Base-by-base conservation (phyloP, 2,797 vertebrate genomes). In the Salmo trutta region DNA sequence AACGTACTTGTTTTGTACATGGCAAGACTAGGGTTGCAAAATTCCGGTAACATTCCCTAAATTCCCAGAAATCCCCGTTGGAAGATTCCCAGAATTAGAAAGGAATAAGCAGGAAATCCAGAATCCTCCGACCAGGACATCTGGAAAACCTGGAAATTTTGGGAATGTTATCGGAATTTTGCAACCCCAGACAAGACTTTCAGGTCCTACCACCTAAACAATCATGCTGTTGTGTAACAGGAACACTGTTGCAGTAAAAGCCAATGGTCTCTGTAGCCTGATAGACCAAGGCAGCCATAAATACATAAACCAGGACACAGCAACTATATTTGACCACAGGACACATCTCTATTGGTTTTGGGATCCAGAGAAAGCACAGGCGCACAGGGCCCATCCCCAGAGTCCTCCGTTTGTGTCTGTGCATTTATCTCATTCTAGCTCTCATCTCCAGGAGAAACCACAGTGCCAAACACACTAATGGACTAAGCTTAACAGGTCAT, bases 301-400 rank as follows among this genome's bases (percentile, higher is more conserved):
- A 85, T 52, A 73, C 79, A 91, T 86, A 65, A 88, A 87, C 79
- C 79, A 76, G 85, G 72, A 78, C 85, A 79, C 80, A 77, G 81
- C 53, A 59, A 75, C 86, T 86, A 84, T 78, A 89, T 90, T 86
- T 86, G 74, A 83, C 83, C 80, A 75, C 75, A 80, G 82, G 83
- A 86, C 87, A 85, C 54, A 1, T 85, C 66, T 87, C 31, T 81
- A 90, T 91, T 85, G 65, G 83, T 90, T 92, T 90, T 88, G 78
- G 82, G 82, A 77, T 76, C 75, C 47, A 75, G 84, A 85, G 81
- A 82, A 81, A 89, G 31, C 77, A 76, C 82, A 86, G 78, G 84
- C 3, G 1, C 70, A 17, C 72, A 74, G 17, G 7, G 19, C 19
- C 54, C 62, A 36, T 82, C 8, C 53, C 15, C 72, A 21, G 21